Evolutionary conservation across 2,113 vertebrate genomes (phyloP), one percentile per base, ranked within the genome.

Genomic region (Aegithalos caudatus): DNA sequence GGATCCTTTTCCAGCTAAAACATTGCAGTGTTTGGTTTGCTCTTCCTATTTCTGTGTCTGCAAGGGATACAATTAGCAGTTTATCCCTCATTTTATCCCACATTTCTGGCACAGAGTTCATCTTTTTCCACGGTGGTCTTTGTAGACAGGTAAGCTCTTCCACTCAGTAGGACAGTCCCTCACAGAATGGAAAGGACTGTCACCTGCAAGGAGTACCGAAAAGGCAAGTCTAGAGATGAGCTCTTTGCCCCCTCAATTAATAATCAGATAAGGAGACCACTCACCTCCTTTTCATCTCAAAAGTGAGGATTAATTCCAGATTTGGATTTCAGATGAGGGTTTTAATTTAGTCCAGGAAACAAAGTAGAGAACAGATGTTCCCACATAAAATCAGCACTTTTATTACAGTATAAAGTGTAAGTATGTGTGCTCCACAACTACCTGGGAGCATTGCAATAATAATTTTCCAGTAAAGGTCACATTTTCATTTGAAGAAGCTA

Each of bases 301-400:
- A 94, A 73, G 66, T 81, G 45, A 79, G 45, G 51, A 82, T 73
- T 76, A 69, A 87, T 90, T 92, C 74, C 88, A 92, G 67, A 58
- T 95, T 79, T 70, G 25, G 25, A 38, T 88, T 86, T 95, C 70
- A 91, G 11, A 76, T 53, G 25, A 57, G 20, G 2, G 4, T 17
- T 95, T 94, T 86, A 58, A 77, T 85, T 88, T 77, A 90, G 29
- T 60, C 29, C 4, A 7, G 70, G 35, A 90, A 95, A 86, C 50
- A 91, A 92, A 90, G 70, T 38, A 95, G 31, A 70, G 87, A 91
- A 91, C 66, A 93, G 60, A 80, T 48, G 62, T 85, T 91, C 31
- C 29, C 35, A 86, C 1, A 2, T 64, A 70, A 86, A 94, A 84
- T n/a, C 33, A 86, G 10, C 10, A 23, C 40, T 91, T 85, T 77